Evolutionary conservation across 1,140 invertebrate genomes (phyloP), one percentile per base, ranked within the genome.

Genomic region (Holcopasites calliopsidis): DNA sequence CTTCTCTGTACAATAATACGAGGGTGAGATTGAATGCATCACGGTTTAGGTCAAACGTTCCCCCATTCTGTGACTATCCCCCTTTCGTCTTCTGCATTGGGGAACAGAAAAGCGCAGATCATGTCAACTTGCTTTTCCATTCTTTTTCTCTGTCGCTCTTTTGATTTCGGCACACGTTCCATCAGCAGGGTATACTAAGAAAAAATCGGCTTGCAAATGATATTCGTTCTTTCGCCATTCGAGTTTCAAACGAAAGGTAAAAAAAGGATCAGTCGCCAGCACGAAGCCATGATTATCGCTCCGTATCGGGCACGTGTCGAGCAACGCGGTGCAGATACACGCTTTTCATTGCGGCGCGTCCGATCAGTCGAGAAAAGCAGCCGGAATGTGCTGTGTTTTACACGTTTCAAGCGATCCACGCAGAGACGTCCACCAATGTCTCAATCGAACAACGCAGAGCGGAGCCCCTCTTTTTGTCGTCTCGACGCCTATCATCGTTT

Each of bases 331-430:
- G 35, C 16, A 55, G 50, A 18, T 54, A 58, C 60, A 69, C 44
- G 11, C n/a, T 47, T 47, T 47, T 47, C 60, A 42, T 75, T 61
- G 62, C 72, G 40, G 42, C 79, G 80, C 61, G 60, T 77, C 75
- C 77, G 66, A 60, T 82, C 82, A n/a, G 54, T 64, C 21, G 49
- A 66, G 52, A 80, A 84, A 87, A 87, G 82, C 80, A 77, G 82
- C 82, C 86, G 86, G 86, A 87, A 87, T 87, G 85, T 87, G 80
- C 82, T 78, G 76, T 79, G n/a, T n/a, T n/a, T n/a, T 64, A 77
- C 73, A 80, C 75, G 75, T 57, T 71, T n/a, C n/a, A 81, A 82
- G 82, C 71, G 49, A 82, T 84, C 77, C 78, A 80, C 69, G 71
- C 70, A 44, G 68, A 55, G 82, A 86, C 83, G n/a, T 86, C 82